Evolutionary conservation across 1,140 invertebrate genomes (phyloP).

Genomic region (Drosophila bifasciata): DNA sequence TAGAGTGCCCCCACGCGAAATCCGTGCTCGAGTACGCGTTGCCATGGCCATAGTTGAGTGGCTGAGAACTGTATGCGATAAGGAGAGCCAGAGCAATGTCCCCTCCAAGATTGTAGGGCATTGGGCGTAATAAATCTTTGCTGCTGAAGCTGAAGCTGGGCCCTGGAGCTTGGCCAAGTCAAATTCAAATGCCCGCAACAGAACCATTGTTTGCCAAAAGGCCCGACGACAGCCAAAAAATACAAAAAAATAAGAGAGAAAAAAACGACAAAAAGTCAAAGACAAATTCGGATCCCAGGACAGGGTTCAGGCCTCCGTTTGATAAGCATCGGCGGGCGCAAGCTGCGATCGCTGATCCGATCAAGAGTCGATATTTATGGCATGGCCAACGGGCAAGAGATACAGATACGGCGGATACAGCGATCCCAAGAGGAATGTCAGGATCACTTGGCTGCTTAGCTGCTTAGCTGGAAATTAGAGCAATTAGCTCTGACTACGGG

Average conservation of each 20-base stretch:
- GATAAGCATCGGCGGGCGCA: slow-evolving; percentile 72
- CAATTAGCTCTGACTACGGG: slow-evolving; percentile 64
- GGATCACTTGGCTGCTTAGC: slow-evolving; percentile 21
- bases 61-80: slow-evolving; percentile 11
- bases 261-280: slow-evolving; percentile 23
- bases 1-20: too few relatives aligned
- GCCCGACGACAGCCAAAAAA: slow-evolving; percentile 11
- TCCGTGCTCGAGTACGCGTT: slow-evolving; percentile 1
- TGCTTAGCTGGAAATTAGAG: slow-evolving; percentile 76
- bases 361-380: slow-evolving; percentile 66
- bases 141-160: slow-evolving; percentile 16
- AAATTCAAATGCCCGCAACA: slow-evolving; percentile 63
- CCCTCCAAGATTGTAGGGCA: slow-evolving; percentile 51
- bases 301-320: slow-evolving; percentile 16
- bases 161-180: slow-evolving; percentile 46
- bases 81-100: slow-evolving; percentile 22
- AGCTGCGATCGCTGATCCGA: slow-evolving; percentile 58
- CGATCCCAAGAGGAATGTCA: slow-evolving; percentile 9
- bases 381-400: slow-evolving; percentile 12
- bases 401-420: neutral
- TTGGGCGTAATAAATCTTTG: slow-evolving; percentile 66
- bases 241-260: neutral
- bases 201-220: slow-evolving; percentile 69
- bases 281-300: slow-evolving; percentile 63
- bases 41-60: slow-evolving; percentile 13